Conservation (phyloP, 2,888 invertebrate genomes). For the Trachelus troglodyta region DNA sequence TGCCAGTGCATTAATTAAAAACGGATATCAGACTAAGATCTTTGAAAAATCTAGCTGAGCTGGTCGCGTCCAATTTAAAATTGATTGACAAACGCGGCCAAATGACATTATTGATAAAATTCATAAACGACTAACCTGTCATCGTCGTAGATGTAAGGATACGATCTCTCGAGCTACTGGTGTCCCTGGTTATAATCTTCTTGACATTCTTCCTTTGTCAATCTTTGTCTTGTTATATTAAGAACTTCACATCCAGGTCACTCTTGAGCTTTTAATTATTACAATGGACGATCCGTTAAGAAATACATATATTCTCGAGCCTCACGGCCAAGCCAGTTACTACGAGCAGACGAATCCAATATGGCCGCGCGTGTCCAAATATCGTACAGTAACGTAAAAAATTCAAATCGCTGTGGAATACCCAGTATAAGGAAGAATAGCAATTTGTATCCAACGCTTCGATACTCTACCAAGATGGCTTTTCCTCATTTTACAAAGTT, state of each 20-base stretch:
- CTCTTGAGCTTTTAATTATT: background rate
- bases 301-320: background rate
- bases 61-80: constrained; percentile 30
- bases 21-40: constrained; percentile 21
- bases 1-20: background rate
- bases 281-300: background rate
- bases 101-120: constrained; percentile 26
- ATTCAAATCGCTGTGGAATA: background rate
- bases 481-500: background rate
- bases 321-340: too few species aligned
- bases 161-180: background rate
- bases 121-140: constrained; percentile 18
- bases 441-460: background rate
- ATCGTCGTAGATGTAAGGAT: background rate
- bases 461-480: background rate
- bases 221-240: background rate
- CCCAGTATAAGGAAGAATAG: background rate
- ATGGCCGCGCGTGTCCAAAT: background rate
- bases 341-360: background rate
- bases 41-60: constrained; percentile 14
- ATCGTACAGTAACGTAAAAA: background rate
- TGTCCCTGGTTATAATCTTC: background rate
- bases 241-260: background rate
- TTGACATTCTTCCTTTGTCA: background rate
- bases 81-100: constrained; percentile 28